These are phyloP conservation scores for Uromys caudimaculatus DNA, from an alignment of 2,797 vertebrate genomes.

Conservation along the genomic window DNA sequence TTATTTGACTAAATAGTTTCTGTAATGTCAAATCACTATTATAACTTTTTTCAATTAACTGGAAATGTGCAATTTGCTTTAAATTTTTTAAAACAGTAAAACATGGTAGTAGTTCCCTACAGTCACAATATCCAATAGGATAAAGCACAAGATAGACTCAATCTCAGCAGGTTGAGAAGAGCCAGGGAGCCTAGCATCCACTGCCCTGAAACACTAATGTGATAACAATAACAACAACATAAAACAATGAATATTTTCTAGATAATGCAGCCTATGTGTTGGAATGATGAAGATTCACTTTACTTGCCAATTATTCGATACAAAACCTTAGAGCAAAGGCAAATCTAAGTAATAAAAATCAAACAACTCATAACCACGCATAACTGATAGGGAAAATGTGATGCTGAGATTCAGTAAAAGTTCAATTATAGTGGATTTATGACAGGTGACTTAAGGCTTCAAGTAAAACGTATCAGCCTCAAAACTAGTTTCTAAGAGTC, in stretches of 20 bases:
- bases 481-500: constrained; percentile 70
- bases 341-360: constrained; percentile 60
- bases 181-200: too few species aligned
- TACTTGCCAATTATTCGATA: background rate
- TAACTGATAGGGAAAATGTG: constrained; percentile 54
- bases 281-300: rapidly evolving
- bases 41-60: background rate
- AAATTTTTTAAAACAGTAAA: background rate
- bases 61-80: background rate
- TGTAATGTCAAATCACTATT: background rate
- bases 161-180: background rate
- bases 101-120: rapidly evolving
- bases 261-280: background rate
- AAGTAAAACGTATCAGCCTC: constrained; percentile 67
- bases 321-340: constrained; percentile 38
- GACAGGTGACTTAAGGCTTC: constrained; percentile 50
- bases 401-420: constrained; percentile 65
- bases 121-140: background rate
- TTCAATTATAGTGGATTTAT: constrained; percentile 6
- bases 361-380: constrained; percentile 3
- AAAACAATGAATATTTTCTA: background rate
- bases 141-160: background rate
- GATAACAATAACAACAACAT: background rate
- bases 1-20: background rate
- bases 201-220: background rate